A percentile compares a stretch with the other conserved stretches of the same genome.
Evolutionary conservation across 2,113 vertebrate species (phyloP).

Genomic region (Pseudonaja textilis): DNA sequence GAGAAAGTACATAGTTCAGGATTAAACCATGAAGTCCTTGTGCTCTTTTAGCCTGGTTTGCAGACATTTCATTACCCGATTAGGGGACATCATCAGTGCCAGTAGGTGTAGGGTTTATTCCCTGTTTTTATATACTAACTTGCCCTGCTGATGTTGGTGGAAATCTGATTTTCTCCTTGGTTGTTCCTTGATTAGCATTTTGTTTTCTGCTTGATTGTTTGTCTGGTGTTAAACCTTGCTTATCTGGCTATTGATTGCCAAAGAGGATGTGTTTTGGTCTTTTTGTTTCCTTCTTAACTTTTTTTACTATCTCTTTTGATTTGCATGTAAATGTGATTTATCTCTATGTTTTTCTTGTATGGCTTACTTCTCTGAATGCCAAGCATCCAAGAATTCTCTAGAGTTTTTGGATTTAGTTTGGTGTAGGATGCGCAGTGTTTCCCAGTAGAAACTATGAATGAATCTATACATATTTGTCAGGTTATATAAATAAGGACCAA

Average conservation of each 20-base stretch:
- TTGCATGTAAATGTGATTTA: background rate
- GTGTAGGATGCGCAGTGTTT: background rate
- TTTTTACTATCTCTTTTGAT: background rate
- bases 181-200: background rate
- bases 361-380: background rate
- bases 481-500: background rate
- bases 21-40: background rate
- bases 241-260: background rate
- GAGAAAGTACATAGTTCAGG: background rate
- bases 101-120: background rate
- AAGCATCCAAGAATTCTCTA: background rate
- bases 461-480: background rate
- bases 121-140: background rate
- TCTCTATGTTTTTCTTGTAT: background rate
- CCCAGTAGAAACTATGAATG: no score
- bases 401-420: background rate
- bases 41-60: background rate
- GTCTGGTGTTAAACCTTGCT: background rate
- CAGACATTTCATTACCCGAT: background rate
- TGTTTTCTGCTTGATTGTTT: background rate
- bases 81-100: background rate
- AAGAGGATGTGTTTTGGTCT: background rate
- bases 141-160: background rate
- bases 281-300: background rate
- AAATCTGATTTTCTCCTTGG: background rate